A percentile compares a stretch with the other conserved stretches of the same genome.
phyloP scores from a whole-genome alignment of 2,113 vertebrate species.

The Recurvirostra avosetta region DNA sequence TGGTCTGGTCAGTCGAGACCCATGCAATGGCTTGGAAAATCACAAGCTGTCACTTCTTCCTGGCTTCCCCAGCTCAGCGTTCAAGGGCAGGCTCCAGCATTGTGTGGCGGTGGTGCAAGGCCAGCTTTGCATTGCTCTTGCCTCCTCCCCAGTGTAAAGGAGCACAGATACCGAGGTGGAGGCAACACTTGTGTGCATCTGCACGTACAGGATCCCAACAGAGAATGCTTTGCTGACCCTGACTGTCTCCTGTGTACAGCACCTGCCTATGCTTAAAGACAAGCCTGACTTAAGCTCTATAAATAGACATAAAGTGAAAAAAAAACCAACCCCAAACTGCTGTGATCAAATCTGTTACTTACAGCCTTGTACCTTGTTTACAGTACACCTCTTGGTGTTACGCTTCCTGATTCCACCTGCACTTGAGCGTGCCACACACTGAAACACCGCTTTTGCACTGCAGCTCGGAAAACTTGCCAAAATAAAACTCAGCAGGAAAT shows the following conservation, averaged over 20 bases:
- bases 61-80: not conserved
- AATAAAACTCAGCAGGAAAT: not conserved
- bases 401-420: not conserved
- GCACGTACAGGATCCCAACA: not conserved
- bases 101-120: rapidly evolving
- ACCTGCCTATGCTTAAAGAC: not conserved
- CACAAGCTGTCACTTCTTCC: not conserved
- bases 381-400: not conserved
- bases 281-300: not conserved
- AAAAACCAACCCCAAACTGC: not conserved
- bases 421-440: not conserved
- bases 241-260: not conserved
- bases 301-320: not conserved
- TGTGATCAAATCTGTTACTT: not conserved
- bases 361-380: not conserved
- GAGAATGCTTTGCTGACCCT: not conserved
- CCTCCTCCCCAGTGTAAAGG: not conserved
- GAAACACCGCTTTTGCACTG: not conserved
- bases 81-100: not conserved
- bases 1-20: not conserved
- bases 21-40: not conserved
- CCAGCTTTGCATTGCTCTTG: not conserved
- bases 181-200: not conserved
- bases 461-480: not conserved
- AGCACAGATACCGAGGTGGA: not conserved